Evolutionary conservation across 1,140 invertebrate species (phyloP).

Genomic region (Ips nitidus): DNA sequence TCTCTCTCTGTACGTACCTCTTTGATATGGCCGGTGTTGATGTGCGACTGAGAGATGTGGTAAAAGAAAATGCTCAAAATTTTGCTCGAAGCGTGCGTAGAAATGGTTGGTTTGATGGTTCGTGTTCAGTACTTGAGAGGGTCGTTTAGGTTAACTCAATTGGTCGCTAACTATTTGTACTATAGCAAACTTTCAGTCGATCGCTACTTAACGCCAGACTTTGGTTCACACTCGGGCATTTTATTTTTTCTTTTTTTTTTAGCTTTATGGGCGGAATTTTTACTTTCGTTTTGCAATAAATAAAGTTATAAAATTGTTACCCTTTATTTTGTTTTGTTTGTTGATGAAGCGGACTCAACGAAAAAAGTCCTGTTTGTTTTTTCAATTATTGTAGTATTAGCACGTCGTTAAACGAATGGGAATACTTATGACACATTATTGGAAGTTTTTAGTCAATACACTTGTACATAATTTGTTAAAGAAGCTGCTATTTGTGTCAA

Average conservation of each 20-base stretch:
- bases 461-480: slow-evolving; percentile 41
- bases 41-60: no score
- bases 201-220: no score
- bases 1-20: slow-evolving; percentile 1
- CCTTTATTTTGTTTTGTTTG: no score
- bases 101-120: no score
- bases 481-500: slow-evolving; percentile 38
- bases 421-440: slow-evolving; percentile 34
- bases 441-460: slow-evolving; percentile 36
- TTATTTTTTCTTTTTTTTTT: slow-evolving; percentile 10
- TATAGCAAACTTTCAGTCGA: no score
- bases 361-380: no score
- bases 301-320: no score
- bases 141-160: no score
- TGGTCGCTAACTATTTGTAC: no score
- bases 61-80: not conserved
- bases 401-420: slow-evolving; percentile 11
- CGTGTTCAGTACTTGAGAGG: no score
- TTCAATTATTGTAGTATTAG: no score
- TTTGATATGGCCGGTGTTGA: not conserved
- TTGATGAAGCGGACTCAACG: no score
- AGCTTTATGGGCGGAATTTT: not conserved
- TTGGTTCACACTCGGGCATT: not conserved
- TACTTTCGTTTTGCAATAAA: not conserved
- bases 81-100: not conserved